These are phyloP conservation scores for Spea bombifrons DNA, from an alignment of 2,113 vertebrate genomes.

Conservation along the genomic window DNA sequence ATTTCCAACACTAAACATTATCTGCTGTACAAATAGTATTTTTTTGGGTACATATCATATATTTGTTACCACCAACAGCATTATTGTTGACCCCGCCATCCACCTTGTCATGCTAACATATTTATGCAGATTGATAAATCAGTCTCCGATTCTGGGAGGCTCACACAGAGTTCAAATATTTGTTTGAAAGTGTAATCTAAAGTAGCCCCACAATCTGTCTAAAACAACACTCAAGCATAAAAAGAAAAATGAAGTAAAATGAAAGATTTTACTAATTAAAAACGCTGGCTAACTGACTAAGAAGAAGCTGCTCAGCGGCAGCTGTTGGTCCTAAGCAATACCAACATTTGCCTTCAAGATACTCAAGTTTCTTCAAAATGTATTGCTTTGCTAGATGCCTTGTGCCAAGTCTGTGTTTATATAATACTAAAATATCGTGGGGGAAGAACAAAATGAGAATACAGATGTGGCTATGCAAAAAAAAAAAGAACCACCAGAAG, in stretches of 20 bases:
- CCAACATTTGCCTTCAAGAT: conserved; percentile 40
- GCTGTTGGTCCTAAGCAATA: conserved; percentile 8
- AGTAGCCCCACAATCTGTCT: no score
- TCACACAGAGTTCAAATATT: no score
- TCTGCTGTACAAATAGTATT: no score
- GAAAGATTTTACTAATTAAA: background rate
- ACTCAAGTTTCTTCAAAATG: conserved; percentile 17
- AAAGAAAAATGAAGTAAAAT: background rate
- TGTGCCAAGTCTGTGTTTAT: conserved; percentile 43
- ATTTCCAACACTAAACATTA: no score
- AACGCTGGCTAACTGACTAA: conserved; percentile 2
- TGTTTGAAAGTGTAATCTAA: no score
- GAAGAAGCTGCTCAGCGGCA: conserved; percentile 18
- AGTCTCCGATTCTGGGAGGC: no score
- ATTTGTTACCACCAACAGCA: no score
- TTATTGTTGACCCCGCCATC: no score
- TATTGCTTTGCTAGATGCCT: conserved; percentile 30
- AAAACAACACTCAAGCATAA: no score
- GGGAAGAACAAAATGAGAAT: conserved; percentile 24
- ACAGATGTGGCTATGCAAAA: conserved; percentile 25
- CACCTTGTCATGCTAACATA: no score
- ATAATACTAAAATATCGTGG: conserved; percentile 30
- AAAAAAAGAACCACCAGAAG: conserved; percentile 33
- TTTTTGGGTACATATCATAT: no score
- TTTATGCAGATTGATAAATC: no score